phyloP scores from a whole-genome alignment of 2,797 vertebrate genomes.

The Lacerta agilis region DNA sequence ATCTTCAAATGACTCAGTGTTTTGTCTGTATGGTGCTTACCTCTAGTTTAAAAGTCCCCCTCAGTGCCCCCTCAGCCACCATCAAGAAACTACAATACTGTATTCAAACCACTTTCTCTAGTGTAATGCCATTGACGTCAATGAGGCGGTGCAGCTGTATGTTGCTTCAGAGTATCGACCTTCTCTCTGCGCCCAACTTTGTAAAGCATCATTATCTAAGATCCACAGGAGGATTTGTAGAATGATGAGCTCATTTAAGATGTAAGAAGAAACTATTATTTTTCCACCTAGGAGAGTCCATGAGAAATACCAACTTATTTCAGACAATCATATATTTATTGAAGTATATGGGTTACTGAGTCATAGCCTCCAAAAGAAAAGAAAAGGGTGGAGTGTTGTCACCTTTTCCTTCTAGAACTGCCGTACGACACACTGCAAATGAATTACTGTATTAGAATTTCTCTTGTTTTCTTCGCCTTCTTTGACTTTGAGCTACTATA shows the following conservation, averaged over 20 bases:
- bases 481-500: not conserved
- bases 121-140: not conserved
- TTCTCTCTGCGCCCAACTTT: not conserved
- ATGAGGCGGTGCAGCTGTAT: not conserved
- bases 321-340: constrained; percentile 1
- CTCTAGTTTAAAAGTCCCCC: not conserved
- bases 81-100: not conserved
- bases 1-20: not conserved
- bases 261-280: not conserved
- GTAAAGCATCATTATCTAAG: constrained; percentile 1
- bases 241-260: not conserved
- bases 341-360: not conserved
- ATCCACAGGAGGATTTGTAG: not conserved
- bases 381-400: not conserved
- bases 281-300: not conserved
- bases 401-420: not conserved
- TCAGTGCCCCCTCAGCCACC: not conserved
- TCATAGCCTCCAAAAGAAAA: not conserved
- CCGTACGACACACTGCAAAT: not conserved
- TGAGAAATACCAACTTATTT: not conserved
- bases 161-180: not conserved
- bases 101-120: not conserved
- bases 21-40: not conserved
- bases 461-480: not conserved
- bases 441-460: not conserved